Conservation (phyloP, 2,888 invertebrate genomes). For the Spisula solida region DNA sequence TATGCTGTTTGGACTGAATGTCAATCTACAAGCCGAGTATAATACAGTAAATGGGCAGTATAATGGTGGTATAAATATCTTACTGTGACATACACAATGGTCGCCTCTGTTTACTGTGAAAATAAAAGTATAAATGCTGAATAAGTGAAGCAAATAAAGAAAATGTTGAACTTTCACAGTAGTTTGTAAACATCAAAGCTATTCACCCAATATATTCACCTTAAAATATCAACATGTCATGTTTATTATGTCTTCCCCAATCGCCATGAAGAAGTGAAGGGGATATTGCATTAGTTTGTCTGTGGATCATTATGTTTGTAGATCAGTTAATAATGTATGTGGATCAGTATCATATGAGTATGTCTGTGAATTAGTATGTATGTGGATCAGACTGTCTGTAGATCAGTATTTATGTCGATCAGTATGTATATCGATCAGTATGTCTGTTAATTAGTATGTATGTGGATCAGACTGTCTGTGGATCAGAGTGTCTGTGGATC, state of each 20-base stretch:
- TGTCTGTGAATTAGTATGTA: too few species aligned
- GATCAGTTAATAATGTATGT: too few species aligned
- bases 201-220: background rate
- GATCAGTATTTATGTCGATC: too few species aligned
- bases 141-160: background rate
- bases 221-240: background rate
- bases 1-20: background rate
- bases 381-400: too few species aligned
- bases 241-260: background rate
- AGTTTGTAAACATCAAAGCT: constrained; percentile 12
- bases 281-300: too few species aligned
- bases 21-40: background rate
- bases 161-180: background rate
- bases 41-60: background rate
- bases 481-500: too few species aligned
- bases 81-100: background rate
- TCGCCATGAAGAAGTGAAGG: too few species aligned
- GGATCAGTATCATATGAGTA: too few species aligned
- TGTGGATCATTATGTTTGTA: too few species aligned
- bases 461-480: too few species aligned
- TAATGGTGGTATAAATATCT: background rate
- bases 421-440: too few species aligned
- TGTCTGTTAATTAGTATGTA: too few species aligned
- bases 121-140: background rate
- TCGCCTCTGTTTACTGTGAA: background rate